These are phyloP conservation scores for Pectinophora gossypiella DNA, from an alignment of 1,140 invertebrate genomes.

Conservation along the genomic window DNA sequence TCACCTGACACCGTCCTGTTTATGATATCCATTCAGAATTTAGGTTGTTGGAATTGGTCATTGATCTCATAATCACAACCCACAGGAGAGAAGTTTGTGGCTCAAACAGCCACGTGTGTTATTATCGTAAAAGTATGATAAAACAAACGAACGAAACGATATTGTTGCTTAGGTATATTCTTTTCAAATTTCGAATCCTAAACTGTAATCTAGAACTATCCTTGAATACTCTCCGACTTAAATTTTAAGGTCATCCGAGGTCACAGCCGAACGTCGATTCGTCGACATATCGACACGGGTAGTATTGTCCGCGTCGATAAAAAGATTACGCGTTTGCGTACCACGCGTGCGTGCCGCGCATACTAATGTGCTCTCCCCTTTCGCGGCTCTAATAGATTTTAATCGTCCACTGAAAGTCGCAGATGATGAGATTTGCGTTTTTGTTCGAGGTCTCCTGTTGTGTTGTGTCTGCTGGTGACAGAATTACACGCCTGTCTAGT, in stretches of 20 bases:
- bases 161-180: too few species aligned
- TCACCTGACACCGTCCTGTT: too few species aligned
- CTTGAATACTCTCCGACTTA: too few species aligned
- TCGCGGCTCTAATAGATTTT: conserved; percentile 54
- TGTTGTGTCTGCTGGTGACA: background rate
- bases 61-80: too few species aligned
- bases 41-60: too few species aligned
- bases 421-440: background rate
- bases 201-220: too few species aligned
- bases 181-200: too few species aligned
- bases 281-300: conserved; percentile 30
- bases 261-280: background rate
- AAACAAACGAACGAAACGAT: too few species aligned
- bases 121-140: too few species aligned
- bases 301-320: conserved; percentile 42
- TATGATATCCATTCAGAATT: too few species aligned
- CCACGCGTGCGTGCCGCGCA: conserved; percentile 57
- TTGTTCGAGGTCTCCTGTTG: background rate
- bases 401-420: conserved; percentile 28
- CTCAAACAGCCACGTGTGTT: too few species aligned
- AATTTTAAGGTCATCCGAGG: background rate
- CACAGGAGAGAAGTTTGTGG: too few species aligned
- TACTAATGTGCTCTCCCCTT: conserved; percentile 51
- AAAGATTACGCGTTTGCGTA: conserved; percentile 62
- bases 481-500: background rate